These are phyloP conservation scores for Cryptotermes secundus DNA, from an alignment of 1,140 invertebrate genomes.

Conservation along the genomic window DNA sequence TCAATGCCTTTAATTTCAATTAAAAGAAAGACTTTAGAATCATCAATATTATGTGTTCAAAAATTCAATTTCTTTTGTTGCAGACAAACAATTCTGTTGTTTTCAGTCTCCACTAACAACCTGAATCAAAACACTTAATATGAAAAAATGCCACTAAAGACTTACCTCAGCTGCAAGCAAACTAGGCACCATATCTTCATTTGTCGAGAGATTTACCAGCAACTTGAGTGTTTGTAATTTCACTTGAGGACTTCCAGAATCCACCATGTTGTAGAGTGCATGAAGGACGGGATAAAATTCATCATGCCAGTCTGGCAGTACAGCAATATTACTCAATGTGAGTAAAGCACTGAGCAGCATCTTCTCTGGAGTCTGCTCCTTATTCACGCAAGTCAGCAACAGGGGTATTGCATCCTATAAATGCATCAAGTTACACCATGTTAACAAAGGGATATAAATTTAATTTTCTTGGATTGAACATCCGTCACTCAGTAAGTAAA, in stretches of 20 bases:
- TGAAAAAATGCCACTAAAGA: no score
- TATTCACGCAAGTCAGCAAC: conserved; percentile 46
- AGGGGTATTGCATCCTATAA: conserved; percentile 50
- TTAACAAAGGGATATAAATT: not conserved
- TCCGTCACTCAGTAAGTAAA: no score
- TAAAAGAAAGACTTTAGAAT: no score
- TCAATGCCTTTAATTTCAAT: no score
- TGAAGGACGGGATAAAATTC: conserved; percentile 49
- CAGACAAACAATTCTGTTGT: no score
- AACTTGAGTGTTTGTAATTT: conserved; percentile 60
- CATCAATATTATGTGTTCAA: no score
- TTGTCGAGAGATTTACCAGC: conserved; percentile 66
- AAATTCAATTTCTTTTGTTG: no score
- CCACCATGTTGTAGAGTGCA: conserved; percentile 48
- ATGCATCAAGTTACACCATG: not conserved
- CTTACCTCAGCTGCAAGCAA: conserved; percentile 62
- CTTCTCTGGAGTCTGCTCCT: conserved; percentile 41
- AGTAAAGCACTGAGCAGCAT: conserved; percentile 46
- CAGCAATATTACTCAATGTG: conserved; percentile 54
- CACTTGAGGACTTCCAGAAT: conserved; percentile 45
- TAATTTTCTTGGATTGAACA: no score
- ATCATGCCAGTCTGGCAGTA: conserved; percentile 51
- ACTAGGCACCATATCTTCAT: conserved; percentile 61
- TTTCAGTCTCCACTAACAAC: no score
- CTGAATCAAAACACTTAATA: no score